These are phyloP conservation scores for Probosciger aterrimus DNA, from an alignment of 2,113 vertebrate species.

Conservation along the genomic window DNA sequence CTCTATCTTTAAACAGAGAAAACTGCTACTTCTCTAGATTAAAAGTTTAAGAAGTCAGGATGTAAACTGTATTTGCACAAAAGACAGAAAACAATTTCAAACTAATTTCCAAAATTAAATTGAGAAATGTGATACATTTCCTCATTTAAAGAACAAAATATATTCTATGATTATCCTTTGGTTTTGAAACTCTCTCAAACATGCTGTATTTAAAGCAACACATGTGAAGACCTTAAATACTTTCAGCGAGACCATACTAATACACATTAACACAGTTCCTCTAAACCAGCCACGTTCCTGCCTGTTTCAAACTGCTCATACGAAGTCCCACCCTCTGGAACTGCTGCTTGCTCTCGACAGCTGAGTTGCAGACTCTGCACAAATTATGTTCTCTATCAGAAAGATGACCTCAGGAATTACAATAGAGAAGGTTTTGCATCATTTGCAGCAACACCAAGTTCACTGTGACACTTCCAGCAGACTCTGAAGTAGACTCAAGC, in stretches of 20 bases:
- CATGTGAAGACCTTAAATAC: not conserved
- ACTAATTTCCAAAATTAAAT: not conserved
- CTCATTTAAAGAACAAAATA: not conserved
- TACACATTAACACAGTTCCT: not conserved
- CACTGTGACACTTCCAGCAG: not conserved
- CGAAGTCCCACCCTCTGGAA: slow-evolving; percentile 22
- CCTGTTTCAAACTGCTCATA: not conserved
- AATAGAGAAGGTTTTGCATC: not conserved
- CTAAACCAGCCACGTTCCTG: slow-evolving; percentile 1
- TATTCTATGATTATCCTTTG: not conserved
- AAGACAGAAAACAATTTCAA: not conserved
- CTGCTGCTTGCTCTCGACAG: not conserved
- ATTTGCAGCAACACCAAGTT: not conserved
- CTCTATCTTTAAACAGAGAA: not conserved
- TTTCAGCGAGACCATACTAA: not conserved
- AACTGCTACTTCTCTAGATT: not conserved
- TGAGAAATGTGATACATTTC: not conserved
- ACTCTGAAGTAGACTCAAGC: not conserved
- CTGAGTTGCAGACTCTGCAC: not conserved
- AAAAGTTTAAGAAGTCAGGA: not conserved
- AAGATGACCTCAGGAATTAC: not conserved
- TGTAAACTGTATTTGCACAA: not conserved
- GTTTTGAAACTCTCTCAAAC: not conserved
- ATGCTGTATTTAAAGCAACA: not conserved
- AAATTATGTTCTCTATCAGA: not conserved